These are phyloP conservation scores for Micrasema longulum DNA, from an alignment of 1,140 invertebrate genomes.

Conservation along the genomic window DNA sequence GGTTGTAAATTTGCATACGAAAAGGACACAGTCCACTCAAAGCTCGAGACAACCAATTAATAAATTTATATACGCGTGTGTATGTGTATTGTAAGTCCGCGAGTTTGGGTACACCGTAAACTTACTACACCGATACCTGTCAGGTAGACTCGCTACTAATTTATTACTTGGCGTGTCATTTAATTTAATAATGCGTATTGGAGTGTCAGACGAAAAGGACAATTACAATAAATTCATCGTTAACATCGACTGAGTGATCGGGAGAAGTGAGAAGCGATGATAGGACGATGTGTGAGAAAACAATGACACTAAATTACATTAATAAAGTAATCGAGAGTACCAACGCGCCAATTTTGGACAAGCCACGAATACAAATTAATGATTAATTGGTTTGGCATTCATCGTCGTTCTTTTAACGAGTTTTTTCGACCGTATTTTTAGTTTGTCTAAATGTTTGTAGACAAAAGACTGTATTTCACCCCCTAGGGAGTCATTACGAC, in stretches of 20 bases:
- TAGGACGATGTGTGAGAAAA: conserved; percentile 20
- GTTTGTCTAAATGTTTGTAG: no score
- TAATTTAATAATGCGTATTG: conserved; percentile 36
- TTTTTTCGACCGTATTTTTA: no score
- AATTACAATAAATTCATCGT: conserved; percentile 38
- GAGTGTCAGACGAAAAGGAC: conserved; percentile 26
- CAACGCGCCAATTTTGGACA: neutral
- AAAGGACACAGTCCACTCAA: no score
- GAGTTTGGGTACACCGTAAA: no score
- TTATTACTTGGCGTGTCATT: conserved; percentile 29
- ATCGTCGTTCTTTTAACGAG: no score
- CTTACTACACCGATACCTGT: neutral
- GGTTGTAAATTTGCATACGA: no score
- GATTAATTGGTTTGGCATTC: no score
- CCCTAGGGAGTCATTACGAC: no score
- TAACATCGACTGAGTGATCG: conserved; percentile 7
- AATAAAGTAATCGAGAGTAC: conserved; percentile 36
- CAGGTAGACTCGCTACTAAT: conserved; percentile 17
- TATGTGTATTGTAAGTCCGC: no score
- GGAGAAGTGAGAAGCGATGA: conserved; percentile 8
- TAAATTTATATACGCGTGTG: no score
- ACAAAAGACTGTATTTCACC: no score
- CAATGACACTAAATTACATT: conserved; percentile 11
- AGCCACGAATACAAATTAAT: conserved; percentile 10
- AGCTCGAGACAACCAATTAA: no score